phyloP scores from a whole-genome alignment of 2,113 vertebrate species.

The Ginglymostoma cirratum region DNA sequence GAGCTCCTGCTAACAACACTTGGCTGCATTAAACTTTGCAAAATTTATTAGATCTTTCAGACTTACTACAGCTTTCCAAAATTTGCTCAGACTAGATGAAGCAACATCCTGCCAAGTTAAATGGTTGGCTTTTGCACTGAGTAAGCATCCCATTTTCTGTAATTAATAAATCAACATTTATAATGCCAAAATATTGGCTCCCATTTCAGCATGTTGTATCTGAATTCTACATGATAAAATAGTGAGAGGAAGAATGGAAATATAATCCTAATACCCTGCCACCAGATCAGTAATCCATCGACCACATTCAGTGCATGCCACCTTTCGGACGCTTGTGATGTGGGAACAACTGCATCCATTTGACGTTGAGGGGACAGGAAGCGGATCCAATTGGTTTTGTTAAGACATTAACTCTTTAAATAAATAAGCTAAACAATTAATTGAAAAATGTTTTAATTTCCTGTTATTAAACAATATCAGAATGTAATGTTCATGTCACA shows the following conservation, averaged over 20 bases:
- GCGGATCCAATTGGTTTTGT: background rate
- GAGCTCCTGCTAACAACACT: background rate
- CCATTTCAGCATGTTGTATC: background rate
- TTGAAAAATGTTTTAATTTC: background rate
- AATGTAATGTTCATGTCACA: background rate
- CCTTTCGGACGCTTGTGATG: background rate
- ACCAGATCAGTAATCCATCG: background rate
- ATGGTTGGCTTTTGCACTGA: too few species aligned
- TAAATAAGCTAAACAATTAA: background rate
- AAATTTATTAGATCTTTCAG: too few species aligned
- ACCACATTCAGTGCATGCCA: background rate
- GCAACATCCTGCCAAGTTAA: too few species aligned
- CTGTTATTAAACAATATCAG: background rate
- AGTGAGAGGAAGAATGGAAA: background rate
- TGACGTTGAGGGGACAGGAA: background rate
- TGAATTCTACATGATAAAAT: background rate
- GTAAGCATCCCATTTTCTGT: too few species aligned
- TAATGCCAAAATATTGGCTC: too few species aligned
- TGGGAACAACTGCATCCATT: background rate
- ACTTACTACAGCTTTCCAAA: too few species aligned
- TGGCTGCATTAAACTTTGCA: too few species aligned
- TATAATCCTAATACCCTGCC: background rate
- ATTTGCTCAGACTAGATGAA: too few species aligned
- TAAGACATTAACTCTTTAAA: background rate
- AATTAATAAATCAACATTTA: too few species aligned